Base-by-base conservation (phyloP, 2,888 invertebrate species). In the Keiferia lycopersicella region DNA sequence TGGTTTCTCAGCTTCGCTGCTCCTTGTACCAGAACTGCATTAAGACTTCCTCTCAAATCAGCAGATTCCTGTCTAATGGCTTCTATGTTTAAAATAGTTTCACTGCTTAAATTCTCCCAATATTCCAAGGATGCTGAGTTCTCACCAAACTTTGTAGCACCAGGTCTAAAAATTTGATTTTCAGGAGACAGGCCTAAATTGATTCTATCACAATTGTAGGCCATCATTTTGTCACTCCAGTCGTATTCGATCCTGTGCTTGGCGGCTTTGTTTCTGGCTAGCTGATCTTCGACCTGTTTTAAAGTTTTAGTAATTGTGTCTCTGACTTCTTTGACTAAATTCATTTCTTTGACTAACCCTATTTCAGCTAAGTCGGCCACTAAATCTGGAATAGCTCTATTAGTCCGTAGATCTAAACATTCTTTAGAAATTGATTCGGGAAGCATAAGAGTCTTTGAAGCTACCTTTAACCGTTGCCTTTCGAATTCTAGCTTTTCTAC, bases 201-300 rank as follows among this genome's bases (percentile, higher is more conserved):
- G 0, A 86, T 84, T 0, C 95, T 86, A 73, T 98, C 98, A 3
- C 96, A 94, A 70, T 95, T 94, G 75, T 96, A 95, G 0, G 97
- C 94, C 78, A 96, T 94, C 65, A 93, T 93, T 87, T 98, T 98
- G 78, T 98, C 97, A 74, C 97, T 97, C 97, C 97, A 98, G 81
- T 98, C 98, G 76, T 94, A 95, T 86, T 98, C 98, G 65, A 98
- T 91, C 56, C 95, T 93, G 70, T 95, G 94, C 79, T 98, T 97
- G 0, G 96, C 95, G 16, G 96, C 94, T 76, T 96, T 95, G 76
- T 97, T 95, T 72, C 95, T 94, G 34, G 93, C 78, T 78, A 96
- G 88, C 82, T 96, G 96, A 45, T 92, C 90, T 69, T 96, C 94
- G 38, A 96, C 94, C 75, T 94, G 93, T 45, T 93, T 87, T 6